Conservation (phyloP, 35 echinoderm and acorn worm genomes). For the Apostichopus japonicus region DNA sequence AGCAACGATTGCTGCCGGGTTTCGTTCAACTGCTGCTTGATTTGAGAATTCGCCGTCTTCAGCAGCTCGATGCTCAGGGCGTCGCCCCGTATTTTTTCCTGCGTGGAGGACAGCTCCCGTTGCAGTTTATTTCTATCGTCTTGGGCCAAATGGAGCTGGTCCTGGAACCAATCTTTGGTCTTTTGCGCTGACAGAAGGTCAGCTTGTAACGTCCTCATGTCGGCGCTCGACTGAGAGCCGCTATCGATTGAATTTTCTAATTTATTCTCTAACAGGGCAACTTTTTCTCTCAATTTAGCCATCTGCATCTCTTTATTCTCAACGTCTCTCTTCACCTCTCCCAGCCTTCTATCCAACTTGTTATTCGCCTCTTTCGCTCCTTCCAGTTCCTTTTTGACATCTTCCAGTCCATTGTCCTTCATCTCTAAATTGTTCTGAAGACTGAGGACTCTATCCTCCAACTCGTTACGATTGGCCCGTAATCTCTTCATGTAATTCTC, state of each 20-base stretch:
- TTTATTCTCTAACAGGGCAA: slow-evolving; percentile 68
- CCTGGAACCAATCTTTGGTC: slow-evolving; percentile 98
- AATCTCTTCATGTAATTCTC: slow-evolving; percentile 67
- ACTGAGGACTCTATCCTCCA: slow-evolving; percentile 74
- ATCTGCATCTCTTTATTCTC: slow-evolving; percentile 68
- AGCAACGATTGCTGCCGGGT: slow-evolving; percentile 81
- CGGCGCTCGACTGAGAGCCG: slow-evolving; percentile 63
- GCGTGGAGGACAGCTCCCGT: slow-evolving; percentile 70
- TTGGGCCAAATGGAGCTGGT: slow-evolving; percentile 92
- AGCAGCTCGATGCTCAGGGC: slow-evolving; percentile 75
- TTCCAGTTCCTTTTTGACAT: slow-evolving; percentile 67
- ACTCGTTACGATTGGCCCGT: slow-evolving; percentile 67
- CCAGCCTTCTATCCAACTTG: slow-evolving; percentile 68
- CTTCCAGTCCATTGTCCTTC: slow-evolving; percentile 75
- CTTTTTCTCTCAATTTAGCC: slow-evolving; percentile 70
- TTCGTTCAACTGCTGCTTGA: slow-evolving; percentile 76
- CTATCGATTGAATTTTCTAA: slow-evolving; percentile 78
- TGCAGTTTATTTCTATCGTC: slow-evolving; percentile 85
- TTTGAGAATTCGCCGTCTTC: slow-evolving; percentile 86
- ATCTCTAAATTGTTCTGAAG: slow-evolving; percentile 79
- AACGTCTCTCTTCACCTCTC: slow-evolving; percentile 67
- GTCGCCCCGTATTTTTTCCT: slow-evolving; percentile 62
- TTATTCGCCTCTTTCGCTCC: slow-evolving; percentile 64
- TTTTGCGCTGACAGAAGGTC: slow-evolving; percentile 86
- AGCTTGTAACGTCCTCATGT: slow-evolving; percentile 77